Evolutionary conservation across 2,113 vertebrate genomes (phyloP).

Genomic region (Salvator merianae): DNA sequence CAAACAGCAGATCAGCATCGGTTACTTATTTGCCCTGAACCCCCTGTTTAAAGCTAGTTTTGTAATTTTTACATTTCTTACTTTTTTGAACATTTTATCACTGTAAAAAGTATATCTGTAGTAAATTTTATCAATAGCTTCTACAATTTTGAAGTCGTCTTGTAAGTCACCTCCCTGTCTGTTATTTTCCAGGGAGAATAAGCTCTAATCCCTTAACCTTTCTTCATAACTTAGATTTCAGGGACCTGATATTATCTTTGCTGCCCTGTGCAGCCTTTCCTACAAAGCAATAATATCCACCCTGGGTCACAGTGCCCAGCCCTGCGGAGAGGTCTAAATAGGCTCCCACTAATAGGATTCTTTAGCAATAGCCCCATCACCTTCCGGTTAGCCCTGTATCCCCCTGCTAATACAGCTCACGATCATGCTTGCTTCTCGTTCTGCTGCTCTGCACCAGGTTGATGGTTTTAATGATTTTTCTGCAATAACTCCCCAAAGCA

Average conservation of each 20-base stretch:
- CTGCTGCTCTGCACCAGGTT: background rate
- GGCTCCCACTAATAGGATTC: conserved; percentile 3
- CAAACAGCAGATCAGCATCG: background rate
- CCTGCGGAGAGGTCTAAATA: conserved; percentile 5
- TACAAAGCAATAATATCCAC: conserved; percentile 4
- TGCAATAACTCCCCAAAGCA: conserved; percentile 28
- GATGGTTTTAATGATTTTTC: conserved; percentile 51
- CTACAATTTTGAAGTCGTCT: conserved; percentile 44
- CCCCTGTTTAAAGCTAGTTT: conserved; percentile 27
- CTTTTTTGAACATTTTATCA: conserved; percentile 15
- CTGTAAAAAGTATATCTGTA: conserved; percentile 4
- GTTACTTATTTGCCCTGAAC: background rate
- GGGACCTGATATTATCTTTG: conserved; percentile 30
- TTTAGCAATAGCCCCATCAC: background rate
- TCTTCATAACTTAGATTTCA: conserved; percentile 38
- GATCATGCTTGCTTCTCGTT: conserved; percentile 23
- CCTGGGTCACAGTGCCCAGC: background rate
- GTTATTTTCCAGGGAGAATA: conserved; percentile 46
- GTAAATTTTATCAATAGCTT: conserved; percentile 31
- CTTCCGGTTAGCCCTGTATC: conserved; percentile 30
- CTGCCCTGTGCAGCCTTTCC: background rate
- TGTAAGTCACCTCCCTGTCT: conserved; percentile 12
- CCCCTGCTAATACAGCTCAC: conserved; percentile 31
- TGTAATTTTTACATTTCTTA: conserved; percentile 12
- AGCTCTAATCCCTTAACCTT: conserved; percentile 23